Evolutionary conservation across 53 echinoderm and acorn worm species (phyloP).

Genomic region (Echinometra lucunter): DNA sequence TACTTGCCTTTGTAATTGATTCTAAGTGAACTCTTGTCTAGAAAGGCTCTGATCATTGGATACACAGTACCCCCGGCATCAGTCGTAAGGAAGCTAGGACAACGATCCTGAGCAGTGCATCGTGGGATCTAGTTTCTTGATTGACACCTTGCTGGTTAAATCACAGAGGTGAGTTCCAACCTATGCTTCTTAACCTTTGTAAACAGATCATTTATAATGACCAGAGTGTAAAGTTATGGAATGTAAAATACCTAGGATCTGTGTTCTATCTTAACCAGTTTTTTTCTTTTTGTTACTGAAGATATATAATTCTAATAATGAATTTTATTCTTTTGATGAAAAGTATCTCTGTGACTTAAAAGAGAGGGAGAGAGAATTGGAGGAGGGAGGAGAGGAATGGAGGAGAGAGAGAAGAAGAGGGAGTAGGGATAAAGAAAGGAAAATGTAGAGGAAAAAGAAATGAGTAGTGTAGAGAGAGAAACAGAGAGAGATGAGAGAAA

Average conservation of each 20-base stretch:
- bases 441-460: too few species aligned
- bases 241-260: not conserved
- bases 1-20: conserved; percentile 14
- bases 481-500: not conserved
- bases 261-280: not conserved
- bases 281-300: not conserved
- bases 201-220: not conserved
- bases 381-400: not conserved
- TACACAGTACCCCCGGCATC: conserved; percentile 35
- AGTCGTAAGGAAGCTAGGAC: not conserved
- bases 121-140: conserved; percentile 41
- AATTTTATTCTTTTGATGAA: not conserved
- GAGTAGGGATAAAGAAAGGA: not conserved
- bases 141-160: conserved; percentile 9
- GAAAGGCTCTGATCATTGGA: not conserved
- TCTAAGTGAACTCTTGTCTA: not conserved
- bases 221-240: not conserved
- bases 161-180: conserved; percentile 29
- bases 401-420: not conserved
- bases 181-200: not conserved
- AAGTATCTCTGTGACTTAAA: not conserved
- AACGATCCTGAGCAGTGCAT: conserved; percentile 36
- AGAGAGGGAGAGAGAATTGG: not conserved
- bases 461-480: not conserved
- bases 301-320: not conserved